phyloP scores from a whole-genome alignment of 2,797 vertebrate species.

The Hyperoplus lanceolatus region DNA sequence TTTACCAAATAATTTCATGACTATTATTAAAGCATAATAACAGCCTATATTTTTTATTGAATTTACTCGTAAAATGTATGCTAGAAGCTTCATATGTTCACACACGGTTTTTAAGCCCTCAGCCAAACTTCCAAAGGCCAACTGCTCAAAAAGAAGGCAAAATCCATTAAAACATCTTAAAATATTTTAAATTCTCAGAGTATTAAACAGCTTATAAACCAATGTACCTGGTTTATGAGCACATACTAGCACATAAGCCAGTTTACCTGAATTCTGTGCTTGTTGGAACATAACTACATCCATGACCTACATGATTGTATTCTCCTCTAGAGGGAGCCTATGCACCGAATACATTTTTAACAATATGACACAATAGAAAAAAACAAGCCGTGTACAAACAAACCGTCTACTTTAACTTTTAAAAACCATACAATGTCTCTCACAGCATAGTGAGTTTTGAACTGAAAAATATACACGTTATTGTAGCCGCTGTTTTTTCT shows the following conservation, averaged over 20 bases:
- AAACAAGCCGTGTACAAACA: background rate
- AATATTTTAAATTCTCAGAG: background rate
- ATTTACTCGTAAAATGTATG: background rate
- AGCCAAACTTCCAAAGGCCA: background rate
- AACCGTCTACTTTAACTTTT: no score
- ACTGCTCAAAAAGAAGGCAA: background rate
- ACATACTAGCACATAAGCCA: background rate
- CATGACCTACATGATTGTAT: background rate
- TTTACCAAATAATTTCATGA: background rate
- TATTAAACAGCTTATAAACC: background rate
- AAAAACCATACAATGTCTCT: no score
- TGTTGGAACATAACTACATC: background rate
- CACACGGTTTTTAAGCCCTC: background rate
- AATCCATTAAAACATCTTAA: no score
- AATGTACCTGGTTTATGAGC: background rate
- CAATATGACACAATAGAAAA: background rate
- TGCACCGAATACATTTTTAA: background rate
- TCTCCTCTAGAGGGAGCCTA: constrained; percentile 44
- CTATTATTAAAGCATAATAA: background rate
- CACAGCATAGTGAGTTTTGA: no score
- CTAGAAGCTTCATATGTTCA: background rate
- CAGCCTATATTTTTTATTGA: background rate
- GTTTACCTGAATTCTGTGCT: background rate
- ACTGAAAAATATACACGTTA: no score
- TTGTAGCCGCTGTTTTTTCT: no score